Conservation (phyloP, 2,888 invertebrate species). For the Cantharis rustica region DNA sequence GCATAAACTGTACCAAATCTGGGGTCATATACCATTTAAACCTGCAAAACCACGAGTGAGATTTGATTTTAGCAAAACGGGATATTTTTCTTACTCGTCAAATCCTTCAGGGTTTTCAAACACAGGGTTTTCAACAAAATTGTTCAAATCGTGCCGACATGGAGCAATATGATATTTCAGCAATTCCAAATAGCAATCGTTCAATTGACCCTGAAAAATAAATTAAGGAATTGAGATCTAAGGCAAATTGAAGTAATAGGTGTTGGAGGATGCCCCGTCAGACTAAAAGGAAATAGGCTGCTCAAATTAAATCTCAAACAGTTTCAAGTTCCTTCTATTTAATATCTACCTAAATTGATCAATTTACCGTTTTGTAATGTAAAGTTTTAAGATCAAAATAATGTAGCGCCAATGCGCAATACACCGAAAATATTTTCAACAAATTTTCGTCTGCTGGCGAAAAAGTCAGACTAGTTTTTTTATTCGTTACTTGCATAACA, state of each 20-base stretch:
- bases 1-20: conserved; percentile 58
- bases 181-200: conserved; percentile 41
- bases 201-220: conserved; percentile 21
- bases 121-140: conserved; percentile 55
- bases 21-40: conserved; percentile 63
- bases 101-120: conserved; percentile 57
- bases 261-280: too few species aligned
- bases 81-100: conserved; percentile 51
- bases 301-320: too few species aligned
- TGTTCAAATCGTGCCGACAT: conserved; percentile 59
- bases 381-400: conserved; percentile 60
- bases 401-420: conserved; percentile 63
- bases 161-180: conserved; percentile 60
- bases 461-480: conserved; percentile 58
- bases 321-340: too few species aligned
- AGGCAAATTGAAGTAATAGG: too few species aligned
- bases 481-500: conserved; percentile 64
- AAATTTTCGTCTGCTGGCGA: conserved; percentile 60
- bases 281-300: too few species aligned
- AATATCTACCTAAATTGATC: too few species aligned
- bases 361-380: conserved; percentile 56
- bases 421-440: conserved; percentile 62
- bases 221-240: conserved; percentile 3
- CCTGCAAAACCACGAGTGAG: neutral
- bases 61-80: neutral